Evolutionary conservation across 2,113 vertebrate species (phyloP).

Genomic region (Polyodon spathula): DNA sequence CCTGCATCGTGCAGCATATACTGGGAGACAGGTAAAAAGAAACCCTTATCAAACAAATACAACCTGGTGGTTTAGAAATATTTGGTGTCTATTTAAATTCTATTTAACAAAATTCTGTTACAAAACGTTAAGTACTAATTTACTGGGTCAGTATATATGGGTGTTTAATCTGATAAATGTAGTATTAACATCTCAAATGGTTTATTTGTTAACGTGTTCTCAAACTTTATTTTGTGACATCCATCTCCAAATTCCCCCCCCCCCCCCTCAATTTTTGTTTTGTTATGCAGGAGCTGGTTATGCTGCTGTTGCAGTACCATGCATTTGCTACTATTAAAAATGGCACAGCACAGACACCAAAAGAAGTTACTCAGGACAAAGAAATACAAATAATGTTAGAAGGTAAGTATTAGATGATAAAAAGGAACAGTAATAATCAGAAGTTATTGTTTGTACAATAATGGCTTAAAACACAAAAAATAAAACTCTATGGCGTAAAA

Average conservation of each 20-base stretch:
- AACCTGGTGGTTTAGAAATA: background rate
- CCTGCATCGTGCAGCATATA: slow-evolving; percentile 74
- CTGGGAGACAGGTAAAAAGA: slow-evolving; percentile 72
- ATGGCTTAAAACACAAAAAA: too few species aligned
- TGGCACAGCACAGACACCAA: slow-evolving; percentile 75
- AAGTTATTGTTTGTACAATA: too few species aligned
- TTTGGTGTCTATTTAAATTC: background rate
- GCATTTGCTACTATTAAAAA: slow-evolving; percentile 74
- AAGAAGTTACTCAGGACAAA: slow-evolving; percentile 77
- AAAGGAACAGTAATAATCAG: too few species aligned
- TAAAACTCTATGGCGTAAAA: too few species aligned
- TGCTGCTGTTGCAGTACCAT: slow-evolving; percentile 74
- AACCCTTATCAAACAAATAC: background rate
- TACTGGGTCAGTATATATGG: too few species aligned
- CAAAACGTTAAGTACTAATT: too few species aligned
- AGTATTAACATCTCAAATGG: too few species aligned
- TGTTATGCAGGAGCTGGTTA: slow-evolving; percentile 60
- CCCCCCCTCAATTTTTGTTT: background rate
- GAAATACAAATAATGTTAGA: slow-evolving; percentile 86
- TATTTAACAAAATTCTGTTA: too few species aligned
- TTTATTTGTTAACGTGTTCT: too few species aligned
- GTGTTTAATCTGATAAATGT: too few species aligned
- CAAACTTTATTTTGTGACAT: too few species aligned
- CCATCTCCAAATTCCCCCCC: background rate
- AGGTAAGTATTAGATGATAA: slow-evolving; percentile 50